These are phyloP conservation scores for Euplagia quadripunctaria DNA, from an alignment of 2,888 invertebrate genomes.

Conservation along the genomic window DNA sequence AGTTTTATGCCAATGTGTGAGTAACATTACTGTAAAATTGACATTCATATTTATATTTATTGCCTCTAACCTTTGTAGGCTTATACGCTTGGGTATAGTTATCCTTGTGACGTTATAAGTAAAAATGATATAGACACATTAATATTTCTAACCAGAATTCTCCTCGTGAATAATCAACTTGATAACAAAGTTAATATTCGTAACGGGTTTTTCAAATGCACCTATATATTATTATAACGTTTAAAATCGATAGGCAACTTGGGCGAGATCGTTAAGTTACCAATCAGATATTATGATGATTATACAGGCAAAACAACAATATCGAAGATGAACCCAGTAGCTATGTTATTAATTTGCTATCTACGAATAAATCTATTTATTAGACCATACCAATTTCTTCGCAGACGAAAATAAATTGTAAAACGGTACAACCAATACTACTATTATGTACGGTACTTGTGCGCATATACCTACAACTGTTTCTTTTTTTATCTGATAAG, in stretches of 20 bases:
- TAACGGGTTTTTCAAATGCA: neutral
- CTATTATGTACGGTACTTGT: too few species aligned
- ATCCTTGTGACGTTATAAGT: neutral
- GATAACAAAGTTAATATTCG: neutral
- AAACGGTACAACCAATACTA: neutral
- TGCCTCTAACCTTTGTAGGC: too few species aligned
- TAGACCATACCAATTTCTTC: neutral
- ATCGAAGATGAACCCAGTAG: neutral
- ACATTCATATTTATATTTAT: too few species aligned
- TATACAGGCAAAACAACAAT: neutral
- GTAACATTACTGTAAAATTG: too few species aligned
- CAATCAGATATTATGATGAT: neutral
- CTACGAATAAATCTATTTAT: neutral
- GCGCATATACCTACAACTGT: neutral
- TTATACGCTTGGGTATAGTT: too few species aligned
- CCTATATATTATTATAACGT: neutral
- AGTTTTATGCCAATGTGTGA: too few species aligned
- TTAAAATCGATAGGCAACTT: neutral
- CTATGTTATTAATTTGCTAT: neutral
- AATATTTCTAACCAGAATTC: neutral
- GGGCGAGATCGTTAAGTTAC: conserved; percentile 2
- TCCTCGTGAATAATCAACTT: neutral
- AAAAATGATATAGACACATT: neutral
- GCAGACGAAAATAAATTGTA: neutral
- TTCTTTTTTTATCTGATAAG: neutral